Evolutionary conservation across 2,113 vertebrate species (phyloP), one percentile per base, ranked within the genome.

Genomic region (Plestiodon gilberti): DNA sequence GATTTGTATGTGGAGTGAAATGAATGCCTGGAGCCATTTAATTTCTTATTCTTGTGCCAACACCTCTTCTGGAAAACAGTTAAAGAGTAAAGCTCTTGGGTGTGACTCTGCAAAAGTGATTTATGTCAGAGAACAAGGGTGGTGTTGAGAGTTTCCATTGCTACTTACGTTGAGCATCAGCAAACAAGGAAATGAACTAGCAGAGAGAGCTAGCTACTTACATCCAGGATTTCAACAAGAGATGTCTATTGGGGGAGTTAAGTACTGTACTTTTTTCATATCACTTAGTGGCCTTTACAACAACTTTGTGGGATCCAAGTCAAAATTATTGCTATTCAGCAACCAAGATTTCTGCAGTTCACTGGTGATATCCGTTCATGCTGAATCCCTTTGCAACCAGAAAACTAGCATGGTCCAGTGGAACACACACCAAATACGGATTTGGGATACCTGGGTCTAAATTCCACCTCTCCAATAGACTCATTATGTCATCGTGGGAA

Each of bases 101-200:
- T 0, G 11, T 22, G 43, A 48, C 43, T 48, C 4, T 48, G 2
- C 64, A 43, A 81, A 33, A 17, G 52, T 10, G 0, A 48, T 6
- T 20, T 0, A 0, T 0, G 0, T n/a, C 25, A 4, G 23, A n/a
- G 17, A 33, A 78, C 6, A 30, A 10, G 38, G 20, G 30, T 9
- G 14, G 20, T 30, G 43, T 28, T 38, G 35, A 3, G 55, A 64
- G 18, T 25, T 78, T 10, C 28, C 38, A n/a, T 3, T 70, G 48
- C 7, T 73, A 52, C 40, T 23, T 81, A 48, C 30, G 14, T 7
- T 52, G 23, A 80, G 20, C 57, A 59, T 5, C 67, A 55, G 75
- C 67, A 28, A 73, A 79, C n/a, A 55, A 71, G 75, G 57, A 48
- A 83, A 14, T 52, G 8, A 73, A 78, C 25, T 30, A n/a, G n/a